These are phyloP conservation scores for Cataglyphis altisquamis DNA, from an alignment of 2,888 invertebrate species.

Conservation along the genomic window DNA sequence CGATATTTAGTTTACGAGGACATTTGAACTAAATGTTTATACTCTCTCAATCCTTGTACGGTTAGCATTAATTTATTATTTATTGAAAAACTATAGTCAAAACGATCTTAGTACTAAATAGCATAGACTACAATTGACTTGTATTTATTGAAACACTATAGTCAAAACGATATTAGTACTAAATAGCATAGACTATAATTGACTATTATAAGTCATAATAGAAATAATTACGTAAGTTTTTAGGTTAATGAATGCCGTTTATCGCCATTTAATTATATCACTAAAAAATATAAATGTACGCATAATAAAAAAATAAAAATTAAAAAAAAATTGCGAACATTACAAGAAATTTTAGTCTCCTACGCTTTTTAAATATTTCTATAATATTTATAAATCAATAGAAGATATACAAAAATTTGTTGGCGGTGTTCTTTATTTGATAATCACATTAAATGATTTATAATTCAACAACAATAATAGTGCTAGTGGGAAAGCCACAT, in stretches of 20 bases:
- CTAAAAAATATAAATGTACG: not conserved
- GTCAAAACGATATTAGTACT: not conserved
- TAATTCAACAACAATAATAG: not conserved
- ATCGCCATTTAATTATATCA: slow-evolving; percentile 1
- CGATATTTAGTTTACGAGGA: not conserved
- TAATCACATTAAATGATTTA: not conserved
- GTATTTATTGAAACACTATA: not conserved
- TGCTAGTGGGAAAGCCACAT: not conserved
- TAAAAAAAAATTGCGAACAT: not conserved
- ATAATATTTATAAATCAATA: not conserved
- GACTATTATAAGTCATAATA: not conserved
- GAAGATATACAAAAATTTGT: not conserved
- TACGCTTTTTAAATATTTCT: not conserved
- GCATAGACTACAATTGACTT: not conserved
- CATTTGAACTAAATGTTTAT: not conserved
- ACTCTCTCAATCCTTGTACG: not conserved
- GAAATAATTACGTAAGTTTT: not conserved
- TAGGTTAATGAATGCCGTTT: not conserved
- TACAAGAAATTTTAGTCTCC: not conserved
- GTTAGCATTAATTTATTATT: not conserved
- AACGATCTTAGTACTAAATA: not conserved
- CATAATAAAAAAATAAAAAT: not conserved
- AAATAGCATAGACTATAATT: not conserved
- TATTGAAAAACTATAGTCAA: not conserved
- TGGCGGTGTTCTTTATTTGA: not conserved